These are phyloP conservation scores for Acanthacorydalis orientalis DNA, from an alignment of 2,888 invertebrate species.

Conservation along the genomic window DNA sequence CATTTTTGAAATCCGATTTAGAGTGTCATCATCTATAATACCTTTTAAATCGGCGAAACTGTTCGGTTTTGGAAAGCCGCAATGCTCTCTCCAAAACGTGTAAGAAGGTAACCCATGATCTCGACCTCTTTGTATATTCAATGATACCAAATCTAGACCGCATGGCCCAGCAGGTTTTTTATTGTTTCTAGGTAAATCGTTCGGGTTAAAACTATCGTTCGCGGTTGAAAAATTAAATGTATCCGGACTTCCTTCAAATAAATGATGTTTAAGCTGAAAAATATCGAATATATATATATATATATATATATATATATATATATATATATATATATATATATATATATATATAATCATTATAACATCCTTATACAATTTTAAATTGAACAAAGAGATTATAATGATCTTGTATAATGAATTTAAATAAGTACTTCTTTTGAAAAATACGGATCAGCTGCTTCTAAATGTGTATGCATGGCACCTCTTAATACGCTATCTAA, in stretches of 20 bases:
- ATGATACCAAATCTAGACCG: slow-evolving; percentile 69
- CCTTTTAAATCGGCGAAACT: slow-evolving; percentile 45
- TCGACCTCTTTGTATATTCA: slow-evolving; percentile 77
- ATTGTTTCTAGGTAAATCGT: slow-evolving; percentile 4
- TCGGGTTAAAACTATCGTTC: slow-evolving; percentile 4
- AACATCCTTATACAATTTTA: no score
- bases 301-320: neutral
- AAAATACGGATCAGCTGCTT: slow-evolving; percentile 42
- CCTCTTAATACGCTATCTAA: slow-evolving; percentile 46
- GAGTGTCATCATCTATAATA: slow-evolving; percentile 46
- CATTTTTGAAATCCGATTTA: slow-evolving; percentile 41
- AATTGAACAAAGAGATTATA: no score
- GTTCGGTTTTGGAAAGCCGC: slow-evolving; percentile 43
- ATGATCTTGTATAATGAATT: neutral
- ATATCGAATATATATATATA: slow-evolving; percentile 2
- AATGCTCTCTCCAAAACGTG: slow-evolving; percentile 57
- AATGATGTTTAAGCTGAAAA: slow-evolving; percentile 45
- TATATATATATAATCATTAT: no score
- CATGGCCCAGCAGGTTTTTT: slow-evolving; percentile 27
- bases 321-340: neutral
- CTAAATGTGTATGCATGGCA: slow-evolving; percentile 47
- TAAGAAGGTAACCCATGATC: slow-evolving; percentile 78
- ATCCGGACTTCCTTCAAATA: slow-evolving; percentile 38
- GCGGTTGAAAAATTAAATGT: slow-evolving; percentile 14
- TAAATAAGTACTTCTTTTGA: slow-evolving; percentile 39